Evolutionary conservation across 2,888 invertebrate genomes (phyloP), one percentile per base, ranked within the genome.

Genomic region (Trachelus troglodyta): DNA sequence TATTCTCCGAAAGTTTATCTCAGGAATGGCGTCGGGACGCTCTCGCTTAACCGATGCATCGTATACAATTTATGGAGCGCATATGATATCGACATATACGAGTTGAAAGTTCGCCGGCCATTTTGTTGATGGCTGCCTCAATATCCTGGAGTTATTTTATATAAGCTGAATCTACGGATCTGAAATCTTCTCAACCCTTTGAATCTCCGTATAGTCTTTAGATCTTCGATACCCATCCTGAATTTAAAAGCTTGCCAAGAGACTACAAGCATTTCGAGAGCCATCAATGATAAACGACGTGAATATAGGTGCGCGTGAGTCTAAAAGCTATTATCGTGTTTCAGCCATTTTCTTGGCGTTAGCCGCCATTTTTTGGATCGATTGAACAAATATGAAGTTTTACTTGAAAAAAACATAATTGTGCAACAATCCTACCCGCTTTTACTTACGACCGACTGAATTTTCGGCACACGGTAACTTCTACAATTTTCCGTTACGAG

Each of bases 51-150:
- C 56, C 56, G 71, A 71, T 71, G 71, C 71, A 30, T 30, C 71
- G 31, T 71, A 31, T 33, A 31, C 56, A 85, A 86, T 86, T 86
- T 86, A 86, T 85, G 79, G 82, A 75, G 80, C 79, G 83, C 83
- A 82, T 83, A 85, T 86, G 86, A 82, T 85, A 86, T 85, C 85
- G 84, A 84, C 84, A 83, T 84, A 71, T 33, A 33, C 81, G 78
- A 81, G 83, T 83, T 83, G 82, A 83, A 85, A 84, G 84, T 83
- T 84, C 77, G 79, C 56, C 56, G 23, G 56, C 56, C 56, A 15
- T 56, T 56, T 56, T 23, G 56, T 23, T 56, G 56, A 56, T 56
- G 56, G 23, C 9, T 6, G 56, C 12, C 31, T 33, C 71, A 31
- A 31, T 31, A 11, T 71, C 31, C 71, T 33, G 31, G 6, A 71